phyloP scores from a whole-genome alignment of 2,888 invertebrate species.

The Seira ritae region DNA sequence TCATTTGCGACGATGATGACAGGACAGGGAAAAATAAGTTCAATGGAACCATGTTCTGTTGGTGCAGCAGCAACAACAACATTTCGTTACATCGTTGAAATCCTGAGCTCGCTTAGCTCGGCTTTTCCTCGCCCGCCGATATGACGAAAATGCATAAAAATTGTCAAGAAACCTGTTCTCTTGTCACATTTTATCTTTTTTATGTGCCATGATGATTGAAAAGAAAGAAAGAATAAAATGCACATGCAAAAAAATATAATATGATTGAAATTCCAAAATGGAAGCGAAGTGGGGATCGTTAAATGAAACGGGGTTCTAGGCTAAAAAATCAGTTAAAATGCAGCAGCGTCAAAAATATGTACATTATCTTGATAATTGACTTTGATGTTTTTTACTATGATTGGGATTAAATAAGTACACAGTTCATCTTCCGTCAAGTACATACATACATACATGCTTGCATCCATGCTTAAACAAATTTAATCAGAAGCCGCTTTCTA shows the following conservation, averaged over 20 bases:
- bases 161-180: constrained; percentile 61
- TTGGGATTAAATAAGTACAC: too few relatives aligned
- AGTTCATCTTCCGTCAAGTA: too few relatives aligned
- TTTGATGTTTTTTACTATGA: too few relatives aligned
- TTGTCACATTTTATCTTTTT: constrained; percentile 61
- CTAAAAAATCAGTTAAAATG: too few relatives aligned
- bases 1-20: too few relatives aligned
- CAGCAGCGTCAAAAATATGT: too few relatives aligned
- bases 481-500: too few relatives aligned
- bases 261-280: constrained; percentile 12
- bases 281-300: not conserved
- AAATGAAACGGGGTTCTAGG: too few relatives aligned
- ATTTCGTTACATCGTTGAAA: not conserved
- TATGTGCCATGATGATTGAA: constrained; percentile 45
- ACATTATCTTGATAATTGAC: too few relatives aligned
- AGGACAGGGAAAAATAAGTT: not conserved
- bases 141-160: constrained; percentile 51
- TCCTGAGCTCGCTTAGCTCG: not conserved
- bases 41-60: not conserved
- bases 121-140: not conserved
- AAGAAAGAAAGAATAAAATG: constrained; percentile 52
- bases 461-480: too few relatives aligned
- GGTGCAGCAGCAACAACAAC: not conserved
- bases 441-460: too few relatives aligned
- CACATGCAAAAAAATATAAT: constrained; percentile 37